Evolutionary conservation across 2,888 invertebrate genomes (phyloP).

Genomic region (Gnatocerus cornutus): DNA sequence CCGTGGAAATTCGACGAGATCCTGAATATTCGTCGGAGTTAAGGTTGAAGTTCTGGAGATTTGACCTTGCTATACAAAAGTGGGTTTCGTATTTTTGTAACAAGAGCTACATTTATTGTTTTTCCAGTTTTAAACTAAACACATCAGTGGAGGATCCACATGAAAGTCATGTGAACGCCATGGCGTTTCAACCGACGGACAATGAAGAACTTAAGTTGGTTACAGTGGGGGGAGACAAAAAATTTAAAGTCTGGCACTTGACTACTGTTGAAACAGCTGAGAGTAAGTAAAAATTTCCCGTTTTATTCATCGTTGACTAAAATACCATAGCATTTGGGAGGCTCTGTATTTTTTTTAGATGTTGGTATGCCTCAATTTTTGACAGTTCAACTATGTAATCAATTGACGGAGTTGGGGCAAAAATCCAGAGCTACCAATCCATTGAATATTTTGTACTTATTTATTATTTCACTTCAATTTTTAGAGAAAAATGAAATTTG

Average conservation of each 20-base stretch:
- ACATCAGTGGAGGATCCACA: slow-evolving; percentile 85
- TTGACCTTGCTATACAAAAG: slow-evolving; percentile 75
- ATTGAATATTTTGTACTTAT: no score
- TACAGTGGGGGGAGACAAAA: slow-evolving; percentile 79
- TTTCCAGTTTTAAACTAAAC: slow-evolving; percentile 78
- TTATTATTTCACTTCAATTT: no score
- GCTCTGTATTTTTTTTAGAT: no score
- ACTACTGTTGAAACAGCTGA: slow-evolving; percentile 74
- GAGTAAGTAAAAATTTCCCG: slow-evolving; percentile 72
- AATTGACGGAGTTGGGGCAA: no score
- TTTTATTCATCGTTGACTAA: no score
- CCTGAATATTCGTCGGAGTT: slow-evolving; percentile 74
- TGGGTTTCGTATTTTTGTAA: slow-evolving; percentile 64
- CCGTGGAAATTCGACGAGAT: slow-evolving; percentile 78
- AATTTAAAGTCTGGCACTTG: slow-evolving; percentile 82
- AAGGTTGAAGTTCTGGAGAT: slow-evolving; percentile 85
- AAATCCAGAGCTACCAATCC: no score
- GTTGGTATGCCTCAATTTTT: no score
- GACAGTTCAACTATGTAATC: no score
- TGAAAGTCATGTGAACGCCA: slow-evolving; percentile 74
- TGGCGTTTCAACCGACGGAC: slow-evolving; percentile 76
- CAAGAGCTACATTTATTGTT: slow-evolving; percentile 52
- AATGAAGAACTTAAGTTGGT: slow-evolving; percentile 73
- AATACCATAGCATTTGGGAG: no score
- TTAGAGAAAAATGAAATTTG: slow-evolving; percentile 76